Base-by-base conservation (phyloP, 1,140 invertebrate species). In the Rhagoletis zephyria region DNA sequence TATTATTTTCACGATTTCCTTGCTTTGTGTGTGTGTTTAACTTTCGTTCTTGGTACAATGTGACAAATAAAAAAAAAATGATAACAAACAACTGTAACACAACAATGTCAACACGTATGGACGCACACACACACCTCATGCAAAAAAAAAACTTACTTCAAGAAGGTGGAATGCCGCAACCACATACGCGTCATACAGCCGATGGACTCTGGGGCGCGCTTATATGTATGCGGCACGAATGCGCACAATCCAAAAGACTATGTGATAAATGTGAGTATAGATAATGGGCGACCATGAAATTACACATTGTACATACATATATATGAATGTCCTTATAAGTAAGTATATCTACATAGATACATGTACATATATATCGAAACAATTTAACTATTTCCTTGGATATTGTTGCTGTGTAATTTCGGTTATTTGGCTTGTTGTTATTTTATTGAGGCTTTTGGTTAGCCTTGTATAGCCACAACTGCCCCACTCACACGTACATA, bases 211-310 rank as follows among this genome's bases (percentile, higher is more conserved):
- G 96, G 96, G 59, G 94, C 95, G 89, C 93, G 96, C 16, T 94
- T 97, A 40, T 97, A 97, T 93, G 95, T 97, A 70, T 97, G 97
- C 93, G 96, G 97, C 45, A 97, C 96, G 85, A 97, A 97, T 93
- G 97, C 97, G 85, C 96, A 97, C 93, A 96, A 96, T 91, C 97
- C 97, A 10, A 96, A 96, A 93, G 96, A 97, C 91, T 96, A 95
- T 94, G 96, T 97, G 51, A 95, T 97, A 89, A 96, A 97, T 93
- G 96, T 97, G 93, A 96, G 96, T 95, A 91, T 40, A 87, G 85
- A 86, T 59, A 81, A 81, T 81, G 48, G 64, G 64, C 7, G 40
- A 40, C n/a, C 64, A 67, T 67, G 30, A 67, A 67, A 67, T 67
- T 67, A 10, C 61, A 12, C 16, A 16, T 12, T 63, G 61, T n/a